Conservation (phyloP, 1,140 invertebrate genomes). For the Bombus confusus region DNA sequence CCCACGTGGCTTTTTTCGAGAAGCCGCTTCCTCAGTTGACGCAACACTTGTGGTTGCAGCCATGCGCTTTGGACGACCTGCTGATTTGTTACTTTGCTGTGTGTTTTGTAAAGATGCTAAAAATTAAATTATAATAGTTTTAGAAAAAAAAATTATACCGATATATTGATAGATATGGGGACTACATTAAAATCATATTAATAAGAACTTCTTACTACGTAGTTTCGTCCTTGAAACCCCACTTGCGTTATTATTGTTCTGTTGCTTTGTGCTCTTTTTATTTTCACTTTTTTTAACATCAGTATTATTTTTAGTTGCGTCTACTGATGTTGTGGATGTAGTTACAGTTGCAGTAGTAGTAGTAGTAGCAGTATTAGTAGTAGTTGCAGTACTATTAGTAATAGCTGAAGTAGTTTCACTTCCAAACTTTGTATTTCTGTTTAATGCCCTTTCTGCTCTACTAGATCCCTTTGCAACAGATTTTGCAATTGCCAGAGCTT, state of each 20-base stretch:
- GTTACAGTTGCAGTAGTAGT: conserved; percentile 43
- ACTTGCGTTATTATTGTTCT: conserved; percentile 64
- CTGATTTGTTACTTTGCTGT: conserved; percentile 65
- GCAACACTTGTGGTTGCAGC: conserved; percentile 58
- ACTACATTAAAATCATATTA: neutral
- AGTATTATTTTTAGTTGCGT: conserved; percentile 54
- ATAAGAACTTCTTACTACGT: conserved; percentile 60
- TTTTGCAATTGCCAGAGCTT: conserved; percentile 75
- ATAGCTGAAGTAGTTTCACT: conserved; percentile 51
- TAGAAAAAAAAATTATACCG: neutral
- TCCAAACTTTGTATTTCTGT: conserved; percentile 69
- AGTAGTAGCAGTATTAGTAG: conserved; percentile 43
- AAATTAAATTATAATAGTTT: conserved; percentile 41
- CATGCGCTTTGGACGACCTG: conserved; percentile 75
- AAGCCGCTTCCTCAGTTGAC: conserved; percentile 68
- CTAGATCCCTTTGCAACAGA: conserved; percentile 76
- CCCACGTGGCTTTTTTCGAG: conserved; percentile 77
- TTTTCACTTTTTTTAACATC: conserved; percentile 66
- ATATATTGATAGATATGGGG: neutral
- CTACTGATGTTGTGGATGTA: conserved; percentile 12
- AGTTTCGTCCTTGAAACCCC: conserved; percentile 65
- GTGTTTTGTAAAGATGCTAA: conserved; percentile 60
- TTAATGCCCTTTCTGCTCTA: conserved; percentile 77
- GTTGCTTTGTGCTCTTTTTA: conserved; percentile 63
- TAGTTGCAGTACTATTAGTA: conserved; percentile 41